A percentile compares a stretch with the other conserved stretches of the same genome.
Evolutionary conservation across 2,113 vertebrate species (phyloP).

Genomic region (Bubalus kerabau): DNA sequence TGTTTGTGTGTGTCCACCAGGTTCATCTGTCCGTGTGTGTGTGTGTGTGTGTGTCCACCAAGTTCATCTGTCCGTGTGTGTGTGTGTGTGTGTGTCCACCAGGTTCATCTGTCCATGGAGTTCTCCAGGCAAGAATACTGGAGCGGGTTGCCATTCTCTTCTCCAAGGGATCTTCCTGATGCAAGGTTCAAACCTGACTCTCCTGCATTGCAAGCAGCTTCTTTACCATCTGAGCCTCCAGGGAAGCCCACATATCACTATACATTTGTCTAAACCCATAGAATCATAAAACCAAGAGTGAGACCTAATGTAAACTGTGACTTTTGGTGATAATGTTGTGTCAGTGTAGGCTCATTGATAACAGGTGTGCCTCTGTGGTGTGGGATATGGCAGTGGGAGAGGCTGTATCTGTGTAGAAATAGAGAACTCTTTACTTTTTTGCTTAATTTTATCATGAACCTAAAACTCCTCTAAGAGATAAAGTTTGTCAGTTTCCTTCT

Average conservation of each 20-base stretch:
- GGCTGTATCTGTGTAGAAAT: not conserved
- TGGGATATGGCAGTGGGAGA: not conserved
- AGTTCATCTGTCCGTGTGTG: no score
- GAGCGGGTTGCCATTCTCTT: not conserved
- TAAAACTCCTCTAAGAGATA: not conserved
- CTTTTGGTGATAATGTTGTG: not conserved
- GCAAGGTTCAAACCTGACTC: not conserved
- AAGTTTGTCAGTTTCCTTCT: not conserved
- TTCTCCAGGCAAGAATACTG: not conserved
- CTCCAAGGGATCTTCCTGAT: not conserved
- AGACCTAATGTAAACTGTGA: not conserved
- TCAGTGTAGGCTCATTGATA: not conserved
- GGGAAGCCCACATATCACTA: not conserved
- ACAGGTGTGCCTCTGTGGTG: not conserved
- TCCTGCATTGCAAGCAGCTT: not conserved
- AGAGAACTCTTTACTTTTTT: not conserved
- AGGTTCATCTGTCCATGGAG: not conserved
- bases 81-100: no score
- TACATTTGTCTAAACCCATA: not conserved
- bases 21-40: no score
- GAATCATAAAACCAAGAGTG: not conserved
- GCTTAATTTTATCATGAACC: not conserved
- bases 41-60: no score
- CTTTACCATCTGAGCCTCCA: not conserved
- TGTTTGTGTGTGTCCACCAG: no score